phyloP scores from a whole-genome alignment of 2,113 vertebrate species.

The Eubucco bourcierii region DNA sequence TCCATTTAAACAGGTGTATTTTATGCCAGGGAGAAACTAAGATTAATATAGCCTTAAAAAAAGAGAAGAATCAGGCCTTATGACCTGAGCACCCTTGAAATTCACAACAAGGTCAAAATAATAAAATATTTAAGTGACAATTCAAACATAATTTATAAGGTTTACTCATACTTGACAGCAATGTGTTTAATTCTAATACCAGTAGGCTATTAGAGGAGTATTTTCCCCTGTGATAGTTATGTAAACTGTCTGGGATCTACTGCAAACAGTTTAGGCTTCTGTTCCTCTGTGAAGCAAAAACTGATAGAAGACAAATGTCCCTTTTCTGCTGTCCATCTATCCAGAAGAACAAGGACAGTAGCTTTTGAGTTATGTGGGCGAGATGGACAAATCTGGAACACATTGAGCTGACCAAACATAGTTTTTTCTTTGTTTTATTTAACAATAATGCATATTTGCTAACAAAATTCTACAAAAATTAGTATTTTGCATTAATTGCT shows the following conservation, averaged over 20 bases:
- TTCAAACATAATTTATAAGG: conserved; percentile 28
- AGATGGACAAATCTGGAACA: background rate
- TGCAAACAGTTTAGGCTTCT: background rate
- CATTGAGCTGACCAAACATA: background rate
- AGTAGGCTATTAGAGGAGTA: background rate
- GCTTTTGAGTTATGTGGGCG: background rate
- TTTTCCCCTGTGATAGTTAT: background rate
- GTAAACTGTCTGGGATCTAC: background rate
- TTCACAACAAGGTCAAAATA: conserved; percentile 27
- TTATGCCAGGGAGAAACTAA: background rate
- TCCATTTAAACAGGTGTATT: background rate
- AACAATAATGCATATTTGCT: background rate
- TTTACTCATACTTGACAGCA: conserved; percentile 32
- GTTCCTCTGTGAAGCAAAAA: background rate
- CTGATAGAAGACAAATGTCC: background rate
- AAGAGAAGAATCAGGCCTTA: background rate
- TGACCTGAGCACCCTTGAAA: conserved; percentile 34
- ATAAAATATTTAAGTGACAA: conserved; percentile 64
- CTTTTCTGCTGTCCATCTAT: background rate
- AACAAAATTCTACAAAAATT: background rate
- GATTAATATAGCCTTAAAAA: background rate
- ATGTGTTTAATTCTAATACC: background rate
- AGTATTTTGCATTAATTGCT: background rate
- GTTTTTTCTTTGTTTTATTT: background rate
- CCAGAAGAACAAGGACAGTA: background rate